These are phyloP conservation scores for Epizoanthus scotinus DNA, from an alignment of 92 coral and sea anemone genomes.

Conservation along the genomic window DNA sequence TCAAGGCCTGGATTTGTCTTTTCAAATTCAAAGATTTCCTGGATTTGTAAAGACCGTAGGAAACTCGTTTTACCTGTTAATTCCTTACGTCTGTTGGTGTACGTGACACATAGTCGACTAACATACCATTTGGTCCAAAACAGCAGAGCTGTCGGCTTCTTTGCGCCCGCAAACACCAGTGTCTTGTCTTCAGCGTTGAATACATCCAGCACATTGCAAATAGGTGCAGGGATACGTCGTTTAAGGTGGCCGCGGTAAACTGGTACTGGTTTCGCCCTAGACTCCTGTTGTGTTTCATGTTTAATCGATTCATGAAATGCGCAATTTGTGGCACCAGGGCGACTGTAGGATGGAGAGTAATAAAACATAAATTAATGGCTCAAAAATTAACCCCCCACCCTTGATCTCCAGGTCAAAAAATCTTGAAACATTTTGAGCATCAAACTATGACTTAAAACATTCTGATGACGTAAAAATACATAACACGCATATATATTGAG, in stretches of 20 bases:
- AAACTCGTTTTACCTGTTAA: not conserved
- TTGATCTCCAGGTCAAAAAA: too few species aligned
- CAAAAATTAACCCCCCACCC: too few species aligned
- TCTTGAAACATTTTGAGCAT: too few species aligned
- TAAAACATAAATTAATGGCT: not conserved
- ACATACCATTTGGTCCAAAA: constrained; percentile 97
- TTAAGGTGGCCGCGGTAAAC: constrained; percentile 65
- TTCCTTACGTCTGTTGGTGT: not conserved
- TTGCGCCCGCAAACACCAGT: constrained; percentile 45
- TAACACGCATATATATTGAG: too few species aligned
- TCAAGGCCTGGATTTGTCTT: too few species aligned
- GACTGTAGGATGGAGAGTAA: constrained; percentile 21
- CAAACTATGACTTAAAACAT: too few species aligned
- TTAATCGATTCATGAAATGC: constrained; percentile 67
- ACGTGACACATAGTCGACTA: not conserved
- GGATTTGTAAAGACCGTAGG: not conserved
- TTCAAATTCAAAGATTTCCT: not conserved
- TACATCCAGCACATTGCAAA: constrained; percentile 74
- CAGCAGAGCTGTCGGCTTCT: constrained; percentile 70
- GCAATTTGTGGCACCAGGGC: constrained; percentile 45
- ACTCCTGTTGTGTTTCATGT: constrained; percentile 59
- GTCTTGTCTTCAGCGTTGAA: constrained; percentile 57
- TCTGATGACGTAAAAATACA: too few species aligned
- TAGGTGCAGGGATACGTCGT: constrained; percentile 77
- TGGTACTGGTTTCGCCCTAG: constrained; percentile 44